phyloP scores from a whole-genome alignment of 2,797 vertebrate species.

The Schizopygopsis malacanthus region DNA sequence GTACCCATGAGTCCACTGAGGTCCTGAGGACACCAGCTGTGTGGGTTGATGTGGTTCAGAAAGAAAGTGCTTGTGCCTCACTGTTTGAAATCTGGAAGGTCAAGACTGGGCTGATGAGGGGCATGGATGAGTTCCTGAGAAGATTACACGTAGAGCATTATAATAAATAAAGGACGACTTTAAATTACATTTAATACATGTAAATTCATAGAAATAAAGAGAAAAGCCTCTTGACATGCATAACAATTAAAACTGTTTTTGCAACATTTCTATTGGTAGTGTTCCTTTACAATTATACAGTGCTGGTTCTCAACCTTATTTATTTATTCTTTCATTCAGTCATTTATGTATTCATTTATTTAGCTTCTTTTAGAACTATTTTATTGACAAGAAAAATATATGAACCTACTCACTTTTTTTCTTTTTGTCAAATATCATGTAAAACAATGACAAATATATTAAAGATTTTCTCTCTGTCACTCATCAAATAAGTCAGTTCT shows the following conservation, averaged over 20 bases:
- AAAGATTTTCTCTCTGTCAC: neutral
- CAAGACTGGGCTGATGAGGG: constrained; percentile 39
- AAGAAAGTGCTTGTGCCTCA: constrained; percentile 48
- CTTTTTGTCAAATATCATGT: neutral
- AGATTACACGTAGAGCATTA: constrained; percentile 33
- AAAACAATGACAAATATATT: neutral
- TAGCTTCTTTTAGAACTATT: neutral
- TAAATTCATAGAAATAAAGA: neutral
- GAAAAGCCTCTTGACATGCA: neutral
- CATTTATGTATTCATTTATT: neutral
- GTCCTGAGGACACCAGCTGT: constrained; percentile 30
- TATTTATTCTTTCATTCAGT: no score
- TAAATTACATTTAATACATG: neutral
- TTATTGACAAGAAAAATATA: neutral
- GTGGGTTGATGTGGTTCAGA: constrained; percentile 28
- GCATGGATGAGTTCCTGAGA: constrained; percentile 46
- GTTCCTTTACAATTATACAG: neutral
- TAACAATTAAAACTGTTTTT: neutral
- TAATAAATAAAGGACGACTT: neutral
- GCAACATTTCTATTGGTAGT: neutral
- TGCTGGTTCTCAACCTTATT: neutral
- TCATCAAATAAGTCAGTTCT: neutral
- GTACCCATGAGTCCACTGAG: constrained; percentile 75
- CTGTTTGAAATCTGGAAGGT: constrained; percentile 49
- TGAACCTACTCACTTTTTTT: neutral